These are phyloP conservation scores for Pelvicachromis taeniatus DNA, from an alignment of 2,113 vertebrate genomes.

Conservation along the genomic window DNA sequence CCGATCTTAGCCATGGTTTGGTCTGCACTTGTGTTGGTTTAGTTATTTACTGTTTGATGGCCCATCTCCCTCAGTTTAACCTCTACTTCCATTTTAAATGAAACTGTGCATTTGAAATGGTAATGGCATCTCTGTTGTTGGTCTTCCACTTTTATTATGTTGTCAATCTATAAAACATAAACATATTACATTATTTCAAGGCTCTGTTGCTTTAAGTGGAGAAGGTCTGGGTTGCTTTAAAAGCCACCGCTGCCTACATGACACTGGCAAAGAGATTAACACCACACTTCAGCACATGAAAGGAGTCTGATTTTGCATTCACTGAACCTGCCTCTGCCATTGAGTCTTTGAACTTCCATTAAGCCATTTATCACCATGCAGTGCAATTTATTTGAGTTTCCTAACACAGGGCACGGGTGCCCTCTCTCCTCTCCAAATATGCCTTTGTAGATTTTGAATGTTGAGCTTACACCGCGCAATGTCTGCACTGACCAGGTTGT, in stretches of 20 bases:
- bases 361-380: constrained; percentile 72
- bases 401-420: constrained; percentile 28
- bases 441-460: constrained; percentile 8
- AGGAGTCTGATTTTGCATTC: constrained; percentile 66
- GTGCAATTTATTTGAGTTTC: constrained; percentile 65
- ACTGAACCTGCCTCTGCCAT: constrained; percentile 58
- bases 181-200: constrained; percentile 36
- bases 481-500: constrained; percentile 20
- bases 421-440: constrained; percentile 17
- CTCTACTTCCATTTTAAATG: neutral
- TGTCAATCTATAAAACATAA: constrained; percentile 1
- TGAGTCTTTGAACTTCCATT: constrained; percentile 75
- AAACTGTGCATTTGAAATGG: neutral
- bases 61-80: neutral
- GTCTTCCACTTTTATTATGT: neutral
- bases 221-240: constrained; percentile 27
- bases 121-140: neutral
- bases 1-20: neutral
- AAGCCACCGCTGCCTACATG: constrained; percentile 35
- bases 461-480: constrained; percentile 14
- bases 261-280: constrained; percentile 59
- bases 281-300: constrained; percentile 66
- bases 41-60: neutral
- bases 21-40: neutral
- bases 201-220: constrained; percentile 32